Base-by-base conservation (phyloP, 2,888 invertebrate species). In the Dicranocentrus wangi region DNA sequence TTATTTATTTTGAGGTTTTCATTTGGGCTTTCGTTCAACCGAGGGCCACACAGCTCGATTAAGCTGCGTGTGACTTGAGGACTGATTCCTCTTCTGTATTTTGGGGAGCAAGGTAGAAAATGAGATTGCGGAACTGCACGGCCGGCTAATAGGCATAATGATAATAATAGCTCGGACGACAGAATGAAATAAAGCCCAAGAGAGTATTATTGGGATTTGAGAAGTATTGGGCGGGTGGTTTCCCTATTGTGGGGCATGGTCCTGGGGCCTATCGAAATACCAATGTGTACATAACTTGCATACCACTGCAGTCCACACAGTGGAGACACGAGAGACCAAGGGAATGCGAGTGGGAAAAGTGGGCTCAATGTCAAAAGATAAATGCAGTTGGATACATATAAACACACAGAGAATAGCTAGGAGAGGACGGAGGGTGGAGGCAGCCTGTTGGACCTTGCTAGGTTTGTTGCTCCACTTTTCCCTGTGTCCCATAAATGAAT, bases 1-100 rank as follows among this genome's bases (percentile, higher is more conserved):
- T 75, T 76, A 76, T 68, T 76, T 76, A 76, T 76, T 76, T 76
- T 76, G 76, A 76, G 60, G 66, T 66, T 76, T 76, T 68, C 68
- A 68, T 76, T 76, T 76, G n/a, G 60, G n/a, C 66, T 42, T 27
- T 66, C 55, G 66, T 68, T 76, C 68, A n/a, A n/a, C n/a, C n/a
- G n/a, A 63, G n/a, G 76, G 32, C 76, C 68, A 76, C 68, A 76
- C 76, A 68, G n/a, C 58, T 66, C 23, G 32, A 10, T 47, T 47
- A n/a, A 7, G n/a, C 15, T 47, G n/a, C n/a, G 10, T 10, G 47
- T 47, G 47, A 47, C 47, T 47, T 47, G 47, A 47, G 47, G 32
- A 32, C 32, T 55, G 32, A 32, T n/a, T 47, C 2, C 47, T 39
- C 5, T 39, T 39, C 39, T 55, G 60, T 60, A 28, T 21, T 13